Percentiles rank a stretch among this genome's conserved stretches.
Evolutionary conservation across 1,140 invertebrate species (phyloP).

Genomic region (Pectinophora gossypiella): DNA sequence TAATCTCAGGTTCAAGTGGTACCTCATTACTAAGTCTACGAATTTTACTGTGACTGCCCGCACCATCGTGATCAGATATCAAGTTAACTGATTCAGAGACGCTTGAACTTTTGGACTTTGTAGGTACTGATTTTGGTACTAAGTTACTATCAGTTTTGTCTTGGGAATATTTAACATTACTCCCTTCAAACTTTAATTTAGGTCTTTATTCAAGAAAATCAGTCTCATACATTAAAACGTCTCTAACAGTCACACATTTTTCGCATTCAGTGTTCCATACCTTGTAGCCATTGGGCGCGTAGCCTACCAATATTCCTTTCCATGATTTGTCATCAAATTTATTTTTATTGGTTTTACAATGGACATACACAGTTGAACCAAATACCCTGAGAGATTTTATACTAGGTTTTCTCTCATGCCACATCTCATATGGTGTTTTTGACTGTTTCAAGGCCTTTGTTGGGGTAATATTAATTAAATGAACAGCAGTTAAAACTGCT

Average conservation of each 20-base stretch:
- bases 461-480: constrained; percentile 65
- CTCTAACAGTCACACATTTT: constrained; percentile 45
- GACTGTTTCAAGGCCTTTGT: constrained; percentile 42
- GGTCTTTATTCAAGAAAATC: constrained; percentile 40
- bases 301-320: constrained; percentile 56
- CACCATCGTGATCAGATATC: too few relatives aligned
- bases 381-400: constrained; percentile 68
- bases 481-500: constrained; percentile 49
- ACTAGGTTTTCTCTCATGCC: constrained; percentile 61
- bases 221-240: constrained; percentile 59
- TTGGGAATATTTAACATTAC: constrained; percentile 15
- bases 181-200: constrained; percentile 13
- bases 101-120: too few relatives aligned
- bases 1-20: too few relatives aligned
- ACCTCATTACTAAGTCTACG: constrained; percentile 16
- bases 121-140: too few relatives aligned
- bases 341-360: constrained; percentile 50
- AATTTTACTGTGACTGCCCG: background rate
- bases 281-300: constrained; percentile 65
- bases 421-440: constrained; percentile 68
- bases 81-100: too few relatives aligned
- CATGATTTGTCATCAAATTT: constrained; percentile 62
- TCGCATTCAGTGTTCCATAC: constrained; percentile 41
- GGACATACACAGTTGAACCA: constrained; percentile 60
- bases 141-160: constrained; percentile 12